Base-by-base conservation (phyloP, 2,113 vertebrate species). In the Macquaria australasica region DNA sequence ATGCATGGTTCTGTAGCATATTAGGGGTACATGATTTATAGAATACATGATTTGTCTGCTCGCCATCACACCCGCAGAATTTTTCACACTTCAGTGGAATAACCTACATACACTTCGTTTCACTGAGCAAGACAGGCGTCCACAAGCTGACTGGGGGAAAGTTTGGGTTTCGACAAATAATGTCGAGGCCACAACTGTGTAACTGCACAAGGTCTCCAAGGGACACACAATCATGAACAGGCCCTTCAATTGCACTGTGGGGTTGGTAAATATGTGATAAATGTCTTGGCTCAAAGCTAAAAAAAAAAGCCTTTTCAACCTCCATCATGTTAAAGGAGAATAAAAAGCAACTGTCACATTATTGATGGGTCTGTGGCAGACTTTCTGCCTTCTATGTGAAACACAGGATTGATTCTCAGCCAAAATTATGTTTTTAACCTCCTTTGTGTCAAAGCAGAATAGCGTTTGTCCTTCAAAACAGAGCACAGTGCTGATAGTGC, bases 1-100 rank as follows among this genome's bases (percentile, higher is more conserved):
- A 89, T 89, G 79, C 80, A 89, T 83, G 86, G 58, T 80, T 85
- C 77, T 81, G 86, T 85, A 53, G 74, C 83, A 82, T 78, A 81
- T 87, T 73, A 82, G 37, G 68, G 55, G 41, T 28, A 14, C 3
- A 34, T 34, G 34, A 34, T 34, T 34, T 34, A 34, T 43, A 66
- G 69, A 37, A 58, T 60, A 50, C 81, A 78, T 5, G 70, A 92
- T 92, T 92, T 78, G 76, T 86, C 43, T 31, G 58, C 70, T 81
- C 0, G 1, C 75, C 74, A 62, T 76, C 41, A 18, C 63, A 66
- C 56, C 60, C 3, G 11, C 63, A 84, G 79, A 77, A 90, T 90
- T 80, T 86, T 79, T 85, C 80, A 74, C 82, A 77, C 43, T 43
- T 78, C 58, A 82, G 64, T 41, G 59, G 71, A 84, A 81, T 63